Evolutionary conservation across 2,797 vertebrate species (phyloP).

Genomic region (Neopelma chrysocephalum): DNA sequence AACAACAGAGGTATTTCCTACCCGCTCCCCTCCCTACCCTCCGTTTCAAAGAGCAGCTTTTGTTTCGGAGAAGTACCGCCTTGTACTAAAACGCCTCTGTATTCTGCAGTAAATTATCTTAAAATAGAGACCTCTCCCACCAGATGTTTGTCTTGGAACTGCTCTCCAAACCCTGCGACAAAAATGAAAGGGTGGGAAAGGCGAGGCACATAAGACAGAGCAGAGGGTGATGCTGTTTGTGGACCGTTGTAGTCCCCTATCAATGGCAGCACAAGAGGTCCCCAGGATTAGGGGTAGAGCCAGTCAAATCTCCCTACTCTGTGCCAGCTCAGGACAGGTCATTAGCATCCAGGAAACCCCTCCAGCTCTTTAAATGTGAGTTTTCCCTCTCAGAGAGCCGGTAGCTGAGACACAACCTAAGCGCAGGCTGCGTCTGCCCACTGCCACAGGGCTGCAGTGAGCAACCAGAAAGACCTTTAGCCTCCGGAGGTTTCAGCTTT

Average conservation of each 20-base stretch:
- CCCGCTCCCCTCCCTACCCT: fast-evolving
- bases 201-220: not conserved
- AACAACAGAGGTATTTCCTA: slow-evolving; percentile 14
- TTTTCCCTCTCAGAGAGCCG: not conserved
- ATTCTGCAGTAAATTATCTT: slow-evolving; percentile 12
- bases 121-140: not conserved
- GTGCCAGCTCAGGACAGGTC: not conserved
- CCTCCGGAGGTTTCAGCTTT: not conserved
- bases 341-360: not conserved
- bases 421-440: not conserved
- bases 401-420: fast-evolving
- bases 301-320: not conserved
- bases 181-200: not conserved
- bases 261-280: not conserved
- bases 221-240: not conserved
- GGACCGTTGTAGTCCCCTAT: fast-evolving
- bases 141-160: slow-evolving; percentile 35
- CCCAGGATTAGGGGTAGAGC: not conserved
- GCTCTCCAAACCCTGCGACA: not conserved
- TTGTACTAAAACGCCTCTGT: not conserved
- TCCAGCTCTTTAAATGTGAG: fast-evolving
- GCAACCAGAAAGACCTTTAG: not conserved
- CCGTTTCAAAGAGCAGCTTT: not conserved
- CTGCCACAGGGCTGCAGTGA: fast-evolving
- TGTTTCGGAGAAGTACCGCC: not conserved